These are phyloP conservation scores for Adelosebastes latens DNA, from an alignment of 2,797 vertebrate species.

Conservation along the genomic window DNA sequence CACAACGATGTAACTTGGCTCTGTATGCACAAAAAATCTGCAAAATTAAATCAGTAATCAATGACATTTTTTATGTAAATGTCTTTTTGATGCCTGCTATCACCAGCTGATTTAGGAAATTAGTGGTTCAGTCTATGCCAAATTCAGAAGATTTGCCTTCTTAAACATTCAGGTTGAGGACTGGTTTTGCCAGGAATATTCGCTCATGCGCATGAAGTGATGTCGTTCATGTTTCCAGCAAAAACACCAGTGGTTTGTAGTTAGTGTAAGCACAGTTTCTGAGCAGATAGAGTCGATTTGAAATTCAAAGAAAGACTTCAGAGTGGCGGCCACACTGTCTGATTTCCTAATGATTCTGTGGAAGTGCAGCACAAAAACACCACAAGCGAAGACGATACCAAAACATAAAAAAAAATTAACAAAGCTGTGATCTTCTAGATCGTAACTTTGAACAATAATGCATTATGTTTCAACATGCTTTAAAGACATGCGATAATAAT, in stretches of 20 bases:
- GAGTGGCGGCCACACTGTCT: neutral
- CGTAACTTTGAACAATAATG: neutral
- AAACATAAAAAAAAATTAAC: neutral
- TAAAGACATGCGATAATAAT: neutral
- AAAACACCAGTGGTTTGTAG: neutral
- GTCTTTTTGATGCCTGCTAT: neutral
- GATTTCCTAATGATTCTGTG: conserved; percentile 8
- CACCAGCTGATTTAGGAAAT: neutral
- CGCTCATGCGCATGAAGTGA: neutral
- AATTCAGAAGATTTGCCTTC: neutral
- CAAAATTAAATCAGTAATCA: neutral
- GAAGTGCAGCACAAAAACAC: neutral
- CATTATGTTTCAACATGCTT: neutral
- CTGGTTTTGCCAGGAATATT: neutral
- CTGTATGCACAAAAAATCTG: neutral
- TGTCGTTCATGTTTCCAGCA: neutral
- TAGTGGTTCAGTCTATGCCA: neutral
- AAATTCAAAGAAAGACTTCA: neutral
- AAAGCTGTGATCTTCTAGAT: neutral
- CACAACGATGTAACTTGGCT: conserved; percentile 9
- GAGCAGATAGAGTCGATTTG: neutral
- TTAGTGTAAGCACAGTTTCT: neutral
- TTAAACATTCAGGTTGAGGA: neutral
- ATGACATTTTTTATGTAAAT: neutral
- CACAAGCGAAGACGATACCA: neutral